Evolutionary conservation across 2,888 invertebrate species (phyloP), one percentile per base, ranked within the genome.

Genomic region (Oligia fasciuncula): DNA sequence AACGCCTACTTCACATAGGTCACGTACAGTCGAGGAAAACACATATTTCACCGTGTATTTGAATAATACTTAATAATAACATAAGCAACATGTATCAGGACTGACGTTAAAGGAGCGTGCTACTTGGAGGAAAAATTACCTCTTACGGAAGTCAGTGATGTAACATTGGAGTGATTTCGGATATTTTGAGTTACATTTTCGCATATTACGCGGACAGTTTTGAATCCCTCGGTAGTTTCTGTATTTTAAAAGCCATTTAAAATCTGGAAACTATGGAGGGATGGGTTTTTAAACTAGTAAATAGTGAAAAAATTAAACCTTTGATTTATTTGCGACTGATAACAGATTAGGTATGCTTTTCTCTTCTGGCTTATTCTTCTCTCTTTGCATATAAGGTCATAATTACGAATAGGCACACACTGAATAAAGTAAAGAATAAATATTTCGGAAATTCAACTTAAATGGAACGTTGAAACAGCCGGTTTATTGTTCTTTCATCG

Each of bases 31-130:
- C 77, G 79, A 69, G 87, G 67, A 88, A 87, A 90, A 89, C 88
- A 89, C 87, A 89, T 89, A 88, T 89, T 85, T 89, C 90, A 90
- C 54, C 76, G 80, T 81, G 69, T 85, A 89, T 90, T 89, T 89
- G 90, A 84, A 89, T 90, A 89, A 90, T 89, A 90, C 90, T 89
- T 90, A 90, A 88, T 90, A 89, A 89, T 89, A 89, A 87, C 83
- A 84, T 88, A 87, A 90, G 83, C 81, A 82, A 82, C 83, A 89
- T 90, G 84, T 87, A 89, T 89, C 87, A 85, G 40, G 23, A 74
- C 57, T 86, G 89, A 90, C 88, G 83, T 88, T 69, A 87, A 89
- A 81, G 79, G 83, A 84, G 83, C 69, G 71, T 68, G 60, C 49
- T 78, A 72, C 65, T 65, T 11, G 71, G 80, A 81, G 84, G 76